Base-by-base conservation (phyloP, 2,797 vertebrate species). In the Momotus momota region DNA sequence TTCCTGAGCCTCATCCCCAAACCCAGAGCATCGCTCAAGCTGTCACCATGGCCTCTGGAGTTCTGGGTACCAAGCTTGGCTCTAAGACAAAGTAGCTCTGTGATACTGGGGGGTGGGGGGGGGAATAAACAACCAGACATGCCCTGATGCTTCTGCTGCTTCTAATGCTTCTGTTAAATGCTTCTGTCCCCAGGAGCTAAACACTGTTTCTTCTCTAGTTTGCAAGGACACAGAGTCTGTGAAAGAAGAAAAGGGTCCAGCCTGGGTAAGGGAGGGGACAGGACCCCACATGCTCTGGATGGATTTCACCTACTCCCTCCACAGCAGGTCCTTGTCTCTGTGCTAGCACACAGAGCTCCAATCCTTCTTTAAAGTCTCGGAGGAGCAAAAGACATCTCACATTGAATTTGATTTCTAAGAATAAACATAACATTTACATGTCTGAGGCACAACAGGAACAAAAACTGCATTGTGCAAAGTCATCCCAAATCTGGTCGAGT, bases 311-410 rank as follows among this genome's bases (percentile, higher is more conserved):
- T 45, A 35, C 5, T 31, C 25, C 3, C 41, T 75, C 54, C 4
- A 0, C 5, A 3, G 27, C 26, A 25, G 5, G 25, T 23, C 2
- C 1, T 0, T 3, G 6, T 2, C 31, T 6, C 18, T 3, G n/a
- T 20, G 25, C 0, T 0, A 58, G 35, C n/a, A 38, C 26, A 18
- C 14, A 41, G 33, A 38, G 27, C 25, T 38, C 21, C 49, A 62
- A 12, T 4, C 3, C 4, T 1, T 33, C 43, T 25, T 29, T 7
- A 6, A 12, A 60, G n/a, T 16, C n/a, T 26, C 8, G 17, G 7
- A 60, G 17, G 7, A 12, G 33, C n/a, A 78, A 38, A 33, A 52
- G 7, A 11, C 7, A 3, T 1, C 12, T 16, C 22, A 7, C 1
- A 0, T 3, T 21, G 35, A 26, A 43, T 62, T 51, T 49, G 1